Evolutionary conservation across 2,797 vertebrate species (phyloP).

Genomic region (Epinephelus awoara): DNA sequence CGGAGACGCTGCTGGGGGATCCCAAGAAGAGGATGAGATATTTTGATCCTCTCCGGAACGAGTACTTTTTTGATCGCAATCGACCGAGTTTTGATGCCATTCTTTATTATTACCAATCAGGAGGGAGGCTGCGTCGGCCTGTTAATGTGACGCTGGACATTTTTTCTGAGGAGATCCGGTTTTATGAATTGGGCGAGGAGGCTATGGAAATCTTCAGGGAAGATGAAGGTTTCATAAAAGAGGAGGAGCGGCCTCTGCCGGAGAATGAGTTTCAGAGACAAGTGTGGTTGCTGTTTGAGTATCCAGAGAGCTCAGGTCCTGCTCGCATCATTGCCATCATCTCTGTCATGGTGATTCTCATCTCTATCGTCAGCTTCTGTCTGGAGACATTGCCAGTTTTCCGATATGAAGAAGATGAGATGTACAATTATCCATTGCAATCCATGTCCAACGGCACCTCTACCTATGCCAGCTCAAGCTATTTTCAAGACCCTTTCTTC

Average conservation of each 20-base stretch:
- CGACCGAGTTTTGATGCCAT: slow-evolving; percentile 98
- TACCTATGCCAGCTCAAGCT: slow-evolving; percentile 84
- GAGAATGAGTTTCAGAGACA: slow-evolving; percentile 96
- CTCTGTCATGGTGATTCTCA: slow-evolving; percentile 97
- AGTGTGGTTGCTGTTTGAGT: slow-evolving; percentile 98
- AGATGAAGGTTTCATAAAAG: slow-evolving; percentile 97
- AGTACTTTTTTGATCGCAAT: slow-evolving; percentile 98
- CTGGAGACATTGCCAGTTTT: slow-evolving; percentile 97
- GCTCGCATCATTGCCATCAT: slow-evolving; percentile 98
- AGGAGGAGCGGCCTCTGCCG: slow-evolving; percentile 95
- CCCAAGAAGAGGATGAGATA: slow-evolving; percentile 97
- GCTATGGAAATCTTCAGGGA: slow-evolving; percentile 99
- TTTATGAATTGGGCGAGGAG: slow-evolving; percentile 97
- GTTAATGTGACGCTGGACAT: slow-evolving; percentile 98
- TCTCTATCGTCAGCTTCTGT: slow-evolving; percentile 99
- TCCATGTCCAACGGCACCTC: slow-evolving; percentile 78
- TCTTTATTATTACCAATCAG: slow-evolving; percentile 98
- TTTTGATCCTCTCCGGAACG: slow-evolving; percentile 98
- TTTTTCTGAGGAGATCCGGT: slow-evolving; percentile 98
- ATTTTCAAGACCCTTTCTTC: slow-evolving; percentile 99
- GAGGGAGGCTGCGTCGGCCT: slow-evolving; percentile 94
- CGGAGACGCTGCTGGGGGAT: slow-evolving; percentile 96
- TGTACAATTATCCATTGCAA: slow-evolving; percentile 71
- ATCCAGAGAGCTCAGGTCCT: slow-evolving; percentile 97
- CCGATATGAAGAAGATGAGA: slow-evolving; percentile 91